Percentiles rank a stretch among this genome's conserved stretches.
Conservation (phyloP, 2,113 vertebrate species). For the Stomatorhinus ivindoensis region DNA sequence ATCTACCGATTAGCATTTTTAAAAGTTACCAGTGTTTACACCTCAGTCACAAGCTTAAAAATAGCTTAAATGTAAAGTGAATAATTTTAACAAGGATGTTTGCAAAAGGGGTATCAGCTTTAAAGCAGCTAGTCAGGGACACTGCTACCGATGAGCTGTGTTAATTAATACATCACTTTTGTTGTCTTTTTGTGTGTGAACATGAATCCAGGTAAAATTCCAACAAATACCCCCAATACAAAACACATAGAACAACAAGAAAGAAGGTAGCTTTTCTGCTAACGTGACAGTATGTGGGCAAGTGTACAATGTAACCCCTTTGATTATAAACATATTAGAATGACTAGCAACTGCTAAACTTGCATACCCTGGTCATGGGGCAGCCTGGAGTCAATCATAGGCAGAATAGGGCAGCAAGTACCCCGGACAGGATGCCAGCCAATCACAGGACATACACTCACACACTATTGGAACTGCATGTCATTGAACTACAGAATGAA, state of each 20-base stretch:
- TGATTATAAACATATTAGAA: background rate
- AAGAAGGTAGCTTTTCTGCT: background rate
- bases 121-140: background rate
- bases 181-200: background rate
- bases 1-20: slow-evolving; percentile 58
- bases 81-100: background rate
- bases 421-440: background rate
- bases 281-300: background rate
- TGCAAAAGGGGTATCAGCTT: background rate
- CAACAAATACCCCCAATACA: background rate
- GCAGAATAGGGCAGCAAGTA: background rate
- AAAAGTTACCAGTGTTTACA: slow-evolving; percentile 45
- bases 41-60: slow-evolving; percentile 39
- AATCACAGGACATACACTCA: background rate
- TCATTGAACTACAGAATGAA: background rate
- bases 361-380: background rate
- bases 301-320: background rate
- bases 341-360: background rate
- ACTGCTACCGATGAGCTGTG: background rate
- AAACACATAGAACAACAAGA: background rate
- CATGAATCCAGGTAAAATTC: background rate
- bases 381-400: background rate
- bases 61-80: background rate
- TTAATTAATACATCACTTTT: background rate
- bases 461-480: background rate